Conservation (phyloP, 2,797 vertebrate species). For the Corythornis leucogaster region DNA sequence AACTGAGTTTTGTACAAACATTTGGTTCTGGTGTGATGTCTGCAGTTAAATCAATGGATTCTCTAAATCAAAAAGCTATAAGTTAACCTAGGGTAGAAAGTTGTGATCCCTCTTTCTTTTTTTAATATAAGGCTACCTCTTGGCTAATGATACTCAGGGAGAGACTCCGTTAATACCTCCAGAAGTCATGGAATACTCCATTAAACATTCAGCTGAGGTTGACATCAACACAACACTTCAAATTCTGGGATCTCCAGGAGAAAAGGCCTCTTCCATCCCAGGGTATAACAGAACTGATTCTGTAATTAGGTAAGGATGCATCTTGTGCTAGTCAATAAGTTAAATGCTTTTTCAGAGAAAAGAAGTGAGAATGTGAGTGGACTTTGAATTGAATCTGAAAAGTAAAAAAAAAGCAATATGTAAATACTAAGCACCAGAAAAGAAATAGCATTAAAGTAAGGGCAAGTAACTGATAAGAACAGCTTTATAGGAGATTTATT, state of each 20-base stretch:
- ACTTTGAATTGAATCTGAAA: not conserved
- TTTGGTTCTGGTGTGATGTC: not conserved
- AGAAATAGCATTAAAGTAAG: not conserved
- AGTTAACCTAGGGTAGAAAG: conserved; percentile 56
- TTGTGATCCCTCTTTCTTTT: conserved; percentile 69
- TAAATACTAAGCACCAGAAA: not conserved
- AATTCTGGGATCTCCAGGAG: conserved; percentile 97
- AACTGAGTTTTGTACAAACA: not conserved
- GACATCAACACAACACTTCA: conserved; percentile 99
- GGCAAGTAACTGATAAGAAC: not conserved
- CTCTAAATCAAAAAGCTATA: not conserved
- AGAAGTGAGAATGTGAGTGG: not conserved
- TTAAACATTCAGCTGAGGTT: conserved; percentile 96
- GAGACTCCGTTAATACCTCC: conserved; percentile 97
- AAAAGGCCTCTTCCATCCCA: conserved; percentile 97
- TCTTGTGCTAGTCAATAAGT: not conserved
- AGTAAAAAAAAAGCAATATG: not conserved
- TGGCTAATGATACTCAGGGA: conserved; percentile 98
- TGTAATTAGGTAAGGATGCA: conserved; percentile 91
- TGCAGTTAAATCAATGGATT: not conserved
- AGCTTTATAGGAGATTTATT: not conserved
- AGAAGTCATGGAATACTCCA: conserved; percentile 99
- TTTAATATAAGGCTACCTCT: conserved; percentile 88
- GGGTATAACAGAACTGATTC: conserved; percentile 98
- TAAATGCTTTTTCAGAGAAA: not conserved